These are phyloP conservation scores for Metallyticus violacea DNA, from an alignment of 2,888 invertebrate genomes.

Conservation along the genomic window DNA sequence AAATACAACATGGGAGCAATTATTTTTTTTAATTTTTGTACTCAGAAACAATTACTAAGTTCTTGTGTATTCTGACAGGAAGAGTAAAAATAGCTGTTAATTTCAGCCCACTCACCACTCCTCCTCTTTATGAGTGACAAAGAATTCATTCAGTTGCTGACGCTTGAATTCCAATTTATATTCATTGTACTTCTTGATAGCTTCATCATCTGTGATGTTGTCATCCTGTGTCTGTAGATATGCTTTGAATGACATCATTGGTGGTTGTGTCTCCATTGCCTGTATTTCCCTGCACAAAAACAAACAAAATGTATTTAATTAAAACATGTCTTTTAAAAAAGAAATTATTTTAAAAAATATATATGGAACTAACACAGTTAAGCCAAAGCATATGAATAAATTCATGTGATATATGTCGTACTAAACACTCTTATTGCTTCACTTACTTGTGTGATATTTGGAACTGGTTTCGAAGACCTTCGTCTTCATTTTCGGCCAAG, in stretches of 20 bases:
- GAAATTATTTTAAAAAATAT: no score
- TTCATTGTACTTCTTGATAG: constrained; percentile 94
- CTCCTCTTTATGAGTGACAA: constrained; percentile 98
- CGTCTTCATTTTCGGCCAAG: no score
- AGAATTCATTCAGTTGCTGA: constrained; percentile 97
- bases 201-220: constrained; percentile 95
- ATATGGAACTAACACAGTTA: no score
- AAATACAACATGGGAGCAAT: no score
- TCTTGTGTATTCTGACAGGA: background rate
- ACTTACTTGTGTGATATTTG: no score
- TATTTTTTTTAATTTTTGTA: no score
- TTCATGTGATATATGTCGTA: no score
- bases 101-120: constrained; percentile 90
- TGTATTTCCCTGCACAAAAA: constrained; percentile 40
- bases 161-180: constrained; percentile 96
- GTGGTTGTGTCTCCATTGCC: constrained; percentile 74
- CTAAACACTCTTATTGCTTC: no score
- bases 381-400: no score
- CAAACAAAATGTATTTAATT: constrained; percentile 35
- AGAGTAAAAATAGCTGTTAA: background rate
- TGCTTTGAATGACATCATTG: constrained; percentile 96
- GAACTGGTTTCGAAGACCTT: no score
- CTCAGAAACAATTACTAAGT: no score
- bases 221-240: constrained; percentile 96
- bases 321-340: background rate